A percentile compares a stretch with the other conserved stretches of the same genome.
These are phyloP conservation scores for Cantharis rufa DNA, from an alignment of 2,888 invertebrate species.

Conservation along the genomic window DNA sequence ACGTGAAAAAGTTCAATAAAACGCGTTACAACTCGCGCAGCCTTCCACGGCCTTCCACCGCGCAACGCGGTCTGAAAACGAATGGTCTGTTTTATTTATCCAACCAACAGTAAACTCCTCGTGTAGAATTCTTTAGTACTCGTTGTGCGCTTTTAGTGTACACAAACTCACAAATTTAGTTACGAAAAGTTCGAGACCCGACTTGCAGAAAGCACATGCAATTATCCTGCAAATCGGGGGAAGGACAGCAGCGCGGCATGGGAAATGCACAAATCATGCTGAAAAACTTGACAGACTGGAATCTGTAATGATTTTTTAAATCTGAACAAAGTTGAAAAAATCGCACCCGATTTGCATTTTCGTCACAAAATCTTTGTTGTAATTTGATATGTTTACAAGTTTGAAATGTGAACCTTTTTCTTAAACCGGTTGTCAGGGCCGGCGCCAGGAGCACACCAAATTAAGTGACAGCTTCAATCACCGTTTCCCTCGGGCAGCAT, in stretches of 20 bases:
- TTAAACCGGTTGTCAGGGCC: neutral
- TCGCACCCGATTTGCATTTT: neutral
- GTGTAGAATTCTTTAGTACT: slow-evolving; percentile 8
- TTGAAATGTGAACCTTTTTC: neutral
- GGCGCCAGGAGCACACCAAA: neutral
- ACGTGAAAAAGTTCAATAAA: neutral
- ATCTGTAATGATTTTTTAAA: too few species aligned
- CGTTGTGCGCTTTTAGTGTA: slow-evolving; percentile 14
- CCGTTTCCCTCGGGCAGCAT: neutral
- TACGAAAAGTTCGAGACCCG: neutral
- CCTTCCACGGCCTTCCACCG: slow-evolving; percentile 17
- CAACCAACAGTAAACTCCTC: slow-evolving; percentile 20
- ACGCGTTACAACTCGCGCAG: slow-evolving; percentile 8
- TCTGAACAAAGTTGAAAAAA: neutral
- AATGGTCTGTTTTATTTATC: slow-evolving; percentile 24
- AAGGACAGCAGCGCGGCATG: neutral
- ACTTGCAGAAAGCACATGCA: neutral
- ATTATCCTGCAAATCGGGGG: neutral
- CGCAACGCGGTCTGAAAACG: slow-evolving; percentile 23
- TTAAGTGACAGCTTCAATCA: neutral
- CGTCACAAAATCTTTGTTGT: neutral
- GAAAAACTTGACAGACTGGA: too few species aligned
- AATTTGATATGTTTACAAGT: neutral
- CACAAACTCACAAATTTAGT: neutral
- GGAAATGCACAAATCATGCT: neutral